Percentiles rank a stretch among this genome's conserved stretches.
phyloP scores from a whole-genome alignment of 37 sponge, comb jelly and placozoan genomes.

The Ianthella basta region DNA sequence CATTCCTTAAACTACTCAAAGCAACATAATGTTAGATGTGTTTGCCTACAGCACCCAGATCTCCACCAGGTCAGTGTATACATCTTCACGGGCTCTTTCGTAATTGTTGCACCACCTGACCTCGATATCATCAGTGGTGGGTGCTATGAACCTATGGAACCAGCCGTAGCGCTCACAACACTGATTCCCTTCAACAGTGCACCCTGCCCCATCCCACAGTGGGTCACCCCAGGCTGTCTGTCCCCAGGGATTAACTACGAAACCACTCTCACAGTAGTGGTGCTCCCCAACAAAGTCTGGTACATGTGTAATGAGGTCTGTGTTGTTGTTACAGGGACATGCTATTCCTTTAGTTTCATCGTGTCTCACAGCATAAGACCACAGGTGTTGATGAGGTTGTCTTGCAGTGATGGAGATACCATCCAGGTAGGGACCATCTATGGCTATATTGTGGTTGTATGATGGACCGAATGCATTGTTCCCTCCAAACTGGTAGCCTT shows the following conservation, averaged over 20 bases:
- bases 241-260: no score
- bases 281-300: not conserved
- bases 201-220: conserved; percentile 23
- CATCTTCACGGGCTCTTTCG: not conserved
- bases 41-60: conserved; percentile 31
- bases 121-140: conserved; percentile 25
- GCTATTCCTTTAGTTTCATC: not conserved
- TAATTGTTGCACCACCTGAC: conserved; percentile 14
- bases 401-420: conserved; percentile 10
- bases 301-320: not conserved
- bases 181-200: not conserved
- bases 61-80: conserved; percentile 20
- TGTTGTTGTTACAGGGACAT: not conserved
- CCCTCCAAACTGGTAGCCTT: not conserved
- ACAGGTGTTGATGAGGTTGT: conserved; percentile 2
- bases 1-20: no score
- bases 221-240: no score
- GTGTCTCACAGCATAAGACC: not conserved
- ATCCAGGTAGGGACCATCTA: not conserved
- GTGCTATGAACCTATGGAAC: conserved; percentile 7
- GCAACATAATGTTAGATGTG: no score
- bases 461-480: conserved; percentile 1
- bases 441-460: not conserved
- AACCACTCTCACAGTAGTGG: not conserved
- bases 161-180: conserved; percentile 34